phyloP scores from a whole-genome alignment of 2,797 vertebrate genomes.

The Coluber constrictor region DNA sequence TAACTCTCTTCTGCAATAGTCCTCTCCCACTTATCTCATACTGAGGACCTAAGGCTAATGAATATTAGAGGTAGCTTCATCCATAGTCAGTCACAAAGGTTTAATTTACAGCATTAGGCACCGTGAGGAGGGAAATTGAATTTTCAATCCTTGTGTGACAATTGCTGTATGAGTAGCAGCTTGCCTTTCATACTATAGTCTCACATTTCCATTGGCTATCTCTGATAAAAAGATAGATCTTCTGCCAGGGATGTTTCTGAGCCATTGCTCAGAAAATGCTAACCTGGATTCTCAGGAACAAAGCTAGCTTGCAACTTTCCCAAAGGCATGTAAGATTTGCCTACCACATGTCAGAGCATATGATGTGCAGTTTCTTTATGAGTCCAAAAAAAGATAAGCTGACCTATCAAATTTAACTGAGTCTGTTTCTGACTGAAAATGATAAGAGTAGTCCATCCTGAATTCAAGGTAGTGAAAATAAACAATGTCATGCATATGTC shows the following conservation, averaged over 20 bases:
- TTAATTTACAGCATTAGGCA: constrained; percentile 28
- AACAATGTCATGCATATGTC: background rate
- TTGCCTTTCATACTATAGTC: background rate
- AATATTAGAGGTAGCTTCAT: background rate
- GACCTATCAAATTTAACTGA: background rate
- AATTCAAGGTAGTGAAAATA: background rate
- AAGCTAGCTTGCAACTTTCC: constrained; percentile 49
- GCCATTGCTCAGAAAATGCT: constrained; percentile 33
- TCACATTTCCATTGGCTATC: constrained; percentile 30
- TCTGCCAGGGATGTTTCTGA: background rate
- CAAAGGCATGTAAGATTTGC: constrained; percentile 34
- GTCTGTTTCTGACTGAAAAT: background rate
- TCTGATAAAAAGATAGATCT: constrained; percentile 46
- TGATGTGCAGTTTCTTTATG: constrained; percentile 28
- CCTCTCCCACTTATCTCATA: background rate
- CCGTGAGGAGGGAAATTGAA: constrained; percentile 14
- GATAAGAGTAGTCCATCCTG: background rate
- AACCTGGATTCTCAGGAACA: constrained; percentile 21
- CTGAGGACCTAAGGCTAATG: background rate
- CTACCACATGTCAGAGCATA: constrained; percentile 29
- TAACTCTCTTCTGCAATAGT: fast-evolving
- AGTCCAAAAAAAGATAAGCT: constrained; percentile 12
- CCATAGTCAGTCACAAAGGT: constrained; percentile 14
- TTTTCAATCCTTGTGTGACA: constrained; percentile 17
- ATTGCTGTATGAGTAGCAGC: fast-evolving